Evolutionary conservation across 1,140 invertebrate species (phyloP).

Genomic region (Nasonia longicornis): DNA sequence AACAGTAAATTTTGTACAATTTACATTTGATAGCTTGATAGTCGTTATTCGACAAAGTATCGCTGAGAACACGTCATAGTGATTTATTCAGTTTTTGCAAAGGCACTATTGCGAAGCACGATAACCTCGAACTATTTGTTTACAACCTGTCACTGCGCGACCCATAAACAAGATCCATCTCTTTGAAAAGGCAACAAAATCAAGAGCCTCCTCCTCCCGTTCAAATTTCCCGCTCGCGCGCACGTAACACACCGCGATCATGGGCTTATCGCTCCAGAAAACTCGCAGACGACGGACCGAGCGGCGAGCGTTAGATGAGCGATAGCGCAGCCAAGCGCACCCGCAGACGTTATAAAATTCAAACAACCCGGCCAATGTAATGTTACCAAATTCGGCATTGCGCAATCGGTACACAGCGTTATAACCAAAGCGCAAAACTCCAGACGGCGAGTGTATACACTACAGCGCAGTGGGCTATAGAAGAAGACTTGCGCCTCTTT

Average conservation of each 20-base stretch:
- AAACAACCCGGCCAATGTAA: background rate
- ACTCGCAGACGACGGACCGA: background rate
- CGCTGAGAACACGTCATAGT: too few species aligned
- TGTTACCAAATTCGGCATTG: slow-evolving; percentile 24
- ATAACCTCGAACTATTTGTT: too few species aligned
- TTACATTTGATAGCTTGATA: too few species aligned
- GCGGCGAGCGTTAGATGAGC: slow-evolving; percentile 2
- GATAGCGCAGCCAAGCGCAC: slow-evolving; percentile 16
- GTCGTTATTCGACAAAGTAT: too few species aligned
- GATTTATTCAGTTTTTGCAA: too few species aligned
- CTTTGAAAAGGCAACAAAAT: too few species aligned
- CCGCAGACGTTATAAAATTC: slow-evolving; percentile 31
- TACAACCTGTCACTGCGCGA: too few species aligned
- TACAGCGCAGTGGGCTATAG: background rate
- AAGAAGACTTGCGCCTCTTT: background rate
- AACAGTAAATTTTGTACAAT: too few species aligned
- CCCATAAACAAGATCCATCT: too few species aligned
- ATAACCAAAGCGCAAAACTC: background rate
- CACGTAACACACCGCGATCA: background rate
- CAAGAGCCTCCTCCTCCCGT: background rate
- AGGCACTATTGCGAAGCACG: too few species aligned
- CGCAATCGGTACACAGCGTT: background rate
- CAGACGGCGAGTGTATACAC: background rate
- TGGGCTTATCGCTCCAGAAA: background rate
- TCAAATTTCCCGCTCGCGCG: background rate